These are phyloP conservation scores for Eueides isabella DNA, from an alignment of 1,140 invertebrate species.

Conservation along the genomic window DNA sequence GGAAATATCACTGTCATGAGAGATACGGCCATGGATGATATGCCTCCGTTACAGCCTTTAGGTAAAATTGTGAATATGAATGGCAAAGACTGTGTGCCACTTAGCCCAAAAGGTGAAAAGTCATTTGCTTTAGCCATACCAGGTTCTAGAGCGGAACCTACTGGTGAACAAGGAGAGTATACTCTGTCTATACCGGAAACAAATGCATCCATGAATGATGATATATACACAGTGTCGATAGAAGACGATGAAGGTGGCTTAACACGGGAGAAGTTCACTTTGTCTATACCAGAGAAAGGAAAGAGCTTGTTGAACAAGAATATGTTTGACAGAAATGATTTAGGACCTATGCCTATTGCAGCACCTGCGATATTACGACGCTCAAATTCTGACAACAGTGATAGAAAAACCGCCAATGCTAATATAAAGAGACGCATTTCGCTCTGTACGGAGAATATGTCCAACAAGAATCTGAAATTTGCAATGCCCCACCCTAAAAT, in stretches of 20 bases:
- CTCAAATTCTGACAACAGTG: conserved; percentile 78
- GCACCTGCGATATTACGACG: conserved; percentile 77
- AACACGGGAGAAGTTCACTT: conserved; percentile 69
- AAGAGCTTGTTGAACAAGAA: conserved; percentile 77
- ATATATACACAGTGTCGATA: conserved; percentile 79
- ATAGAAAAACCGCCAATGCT: conserved; percentile 67
- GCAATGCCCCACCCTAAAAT: conserved; percentile 41
- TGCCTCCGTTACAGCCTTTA: conserved; percentile 73
- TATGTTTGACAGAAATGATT: conserved; percentile 64
- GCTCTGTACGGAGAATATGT: conserved; percentile 68
- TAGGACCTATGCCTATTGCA: conserved; percentile 55
- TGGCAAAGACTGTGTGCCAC: conserved; percentile 65
- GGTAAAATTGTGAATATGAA: conserved; percentile 63
- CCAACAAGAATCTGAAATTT: conserved; percentile 55
- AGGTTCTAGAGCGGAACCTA: conserved; percentile 77
- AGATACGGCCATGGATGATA: conserved; percentile 63
- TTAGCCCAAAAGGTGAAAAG: conserved; percentile 67
- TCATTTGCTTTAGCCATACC: conserved; percentile 70
- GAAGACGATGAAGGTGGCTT: conserved; percentile 71
- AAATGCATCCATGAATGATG: conserved; percentile 78
- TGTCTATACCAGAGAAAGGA: conserved; percentile 78
- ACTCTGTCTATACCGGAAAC: conserved; percentile 79
- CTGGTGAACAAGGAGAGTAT: conserved; percentile 77
- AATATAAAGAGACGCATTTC: conserved; percentile 76
- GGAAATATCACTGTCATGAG: conserved; percentile 81